Base-by-base conservation (phyloP, 2,113 vertebrate species). In the Anarhynchus alexandrinus region DNA sequence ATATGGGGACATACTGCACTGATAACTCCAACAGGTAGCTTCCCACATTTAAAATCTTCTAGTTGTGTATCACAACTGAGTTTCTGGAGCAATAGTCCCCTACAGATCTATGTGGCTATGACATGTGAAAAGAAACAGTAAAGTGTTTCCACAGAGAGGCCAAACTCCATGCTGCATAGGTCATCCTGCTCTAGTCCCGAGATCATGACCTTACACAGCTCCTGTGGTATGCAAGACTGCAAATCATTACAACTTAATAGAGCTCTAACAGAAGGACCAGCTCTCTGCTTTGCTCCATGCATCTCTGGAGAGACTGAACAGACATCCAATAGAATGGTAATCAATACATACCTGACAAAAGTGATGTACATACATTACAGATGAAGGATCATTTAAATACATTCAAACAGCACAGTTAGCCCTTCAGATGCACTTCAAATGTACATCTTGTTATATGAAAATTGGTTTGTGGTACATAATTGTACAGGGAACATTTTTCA, bases 261-360 rank as follows among this genome's bases (percentile, higher is more conserved):
- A 86, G 76, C 72, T 78, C 88, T 34, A 74, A 61, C 11, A 17
- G 43, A 58, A 88, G 38, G 72, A 82, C 11, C 59, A 92, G 79
- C 61, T 81, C 69, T 64, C 69, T 51, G 67, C 82, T 81, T 38
- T 90, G 55, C 82, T 90, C 59, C 18, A 5, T 22, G 19, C 55
- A 32, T 43, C 90, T 81, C 95, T 74, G 6, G 59, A 88, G 96
- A 91, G 42, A 62, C 18, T 8, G 54, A 92, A n/a, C 64, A 64
- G 86, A 88, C 67, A 82, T 72, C 57, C 61, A 17, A 69, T 15
- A 84, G 69, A 95, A 92, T 42, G 57, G 76, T 49, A 86, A 96
- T 97, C 95, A 83, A 96, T 96, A 94, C 52, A 18, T 22, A 91
- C 52, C 88, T 86, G 82, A 92, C 82, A 95, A 88, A 57, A 90